A percentile compares a stretch with the other conserved stretches of the same genome.
Evolutionary conservation across 2,113 vertebrate genomes (phyloP).

Genomic region (Pyrgilauda ruficollis): DNA sequence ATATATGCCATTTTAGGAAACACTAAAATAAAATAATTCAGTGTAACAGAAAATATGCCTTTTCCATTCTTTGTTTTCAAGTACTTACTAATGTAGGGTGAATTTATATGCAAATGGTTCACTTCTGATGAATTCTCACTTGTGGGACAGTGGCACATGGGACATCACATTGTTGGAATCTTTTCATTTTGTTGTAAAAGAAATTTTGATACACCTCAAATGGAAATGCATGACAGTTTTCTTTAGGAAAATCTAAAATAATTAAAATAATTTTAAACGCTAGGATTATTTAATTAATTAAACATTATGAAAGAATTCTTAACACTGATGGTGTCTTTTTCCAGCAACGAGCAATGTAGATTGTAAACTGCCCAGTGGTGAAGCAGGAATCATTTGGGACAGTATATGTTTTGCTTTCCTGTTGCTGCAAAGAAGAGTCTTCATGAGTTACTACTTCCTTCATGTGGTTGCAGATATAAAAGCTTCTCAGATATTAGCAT

Average conservation of each 20-base stretch:
- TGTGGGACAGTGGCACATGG: neutral
- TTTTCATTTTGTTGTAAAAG: neutral
- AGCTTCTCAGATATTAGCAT: slow-evolving; percentile 94
- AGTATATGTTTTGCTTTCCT: slow-evolving; percentile 98
- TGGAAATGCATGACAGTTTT: neutral
- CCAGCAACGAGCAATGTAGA: slow-evolving; percentile 73
- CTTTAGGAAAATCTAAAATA: neutral
- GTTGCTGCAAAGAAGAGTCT: slow-evolving; percentile 93
- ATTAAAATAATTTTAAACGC: neutral
- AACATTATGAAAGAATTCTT: neutral
- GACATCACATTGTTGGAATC: neutral
- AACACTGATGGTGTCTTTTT: neutral
- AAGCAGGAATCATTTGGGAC: slow-evolving; percentile 99
- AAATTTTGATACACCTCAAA: neutral
- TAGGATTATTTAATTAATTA: neutral
- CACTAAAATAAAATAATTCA: neutral
- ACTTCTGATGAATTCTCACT: neutral
- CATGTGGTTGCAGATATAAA: slow-evolving; percentile 97
- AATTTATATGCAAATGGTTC: neutral
- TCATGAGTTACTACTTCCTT: slow-evolving; percentile 99
- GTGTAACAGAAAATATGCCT: neutral
- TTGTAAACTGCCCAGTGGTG: slow-evolving; percentile 88
- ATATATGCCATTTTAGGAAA: neutral
- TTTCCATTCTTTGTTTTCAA: neutral
- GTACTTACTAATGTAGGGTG: neutral